Evolutionary conservation across 2,113 vertebrate genomes (phyloP).

Genomic region (Corythornis vintsioides): DNA sequence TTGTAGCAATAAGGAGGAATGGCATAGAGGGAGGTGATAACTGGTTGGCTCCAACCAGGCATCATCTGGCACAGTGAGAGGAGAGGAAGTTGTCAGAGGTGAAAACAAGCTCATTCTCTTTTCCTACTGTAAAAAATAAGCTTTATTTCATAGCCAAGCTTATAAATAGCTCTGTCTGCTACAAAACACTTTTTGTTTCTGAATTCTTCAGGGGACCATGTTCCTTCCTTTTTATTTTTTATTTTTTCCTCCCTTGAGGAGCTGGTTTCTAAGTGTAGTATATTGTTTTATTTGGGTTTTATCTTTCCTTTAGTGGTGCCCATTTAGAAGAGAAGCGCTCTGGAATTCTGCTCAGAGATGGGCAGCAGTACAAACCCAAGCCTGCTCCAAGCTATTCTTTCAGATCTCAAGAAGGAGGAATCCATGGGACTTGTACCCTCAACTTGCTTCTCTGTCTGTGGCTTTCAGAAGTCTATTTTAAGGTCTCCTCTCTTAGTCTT

Average conservation of each 20-base stretch:
- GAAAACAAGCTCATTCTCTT: conserved; percentile 27
- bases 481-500: neutral
- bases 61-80: conserved; percentile 35
- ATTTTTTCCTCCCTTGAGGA: neutral
- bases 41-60: conserved; percentile 1
- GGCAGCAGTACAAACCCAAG: neutral
- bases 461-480: neutral
- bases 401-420: neutral
- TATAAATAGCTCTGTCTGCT: conserved; percentile 38
- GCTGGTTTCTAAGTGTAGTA: neutral
- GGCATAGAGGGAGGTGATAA: neutral
- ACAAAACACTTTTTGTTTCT: conserved; percentile 61
- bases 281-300: neutral
- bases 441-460: neutral
- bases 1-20: neutral
- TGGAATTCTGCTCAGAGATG: neutral
- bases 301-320: neutral
- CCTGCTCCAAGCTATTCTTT: neutral
- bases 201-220: neutral
- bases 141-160: conserved; percentile 63
- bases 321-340: neutral
- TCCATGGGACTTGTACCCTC: neutral
- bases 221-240: neutral
- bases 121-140: conserved; percentile 30
- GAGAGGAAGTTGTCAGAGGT: conserved; percentile 27